Percentiles rank a stretch among this genome's conserved stretches.
Evolutionary conservation across 2,113 vertebrate species (phyloP).

Genomic region (cat (Felis catus)): DNA sequence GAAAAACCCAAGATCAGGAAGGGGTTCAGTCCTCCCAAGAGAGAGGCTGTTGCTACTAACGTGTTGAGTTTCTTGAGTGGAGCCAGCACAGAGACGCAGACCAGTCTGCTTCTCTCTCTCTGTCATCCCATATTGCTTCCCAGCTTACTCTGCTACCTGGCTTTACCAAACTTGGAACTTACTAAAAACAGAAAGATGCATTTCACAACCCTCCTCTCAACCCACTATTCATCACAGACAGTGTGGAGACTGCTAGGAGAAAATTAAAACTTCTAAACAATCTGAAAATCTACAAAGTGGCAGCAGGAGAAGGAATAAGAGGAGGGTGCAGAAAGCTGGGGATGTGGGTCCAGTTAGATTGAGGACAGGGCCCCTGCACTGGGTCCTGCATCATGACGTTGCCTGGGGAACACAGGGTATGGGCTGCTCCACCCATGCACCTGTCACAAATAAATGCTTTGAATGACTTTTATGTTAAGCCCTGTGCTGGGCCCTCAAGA

Average conservation of each 20-base stretch:
- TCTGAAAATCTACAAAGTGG: constrained; percentile 32
- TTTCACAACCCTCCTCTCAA: not conserved
- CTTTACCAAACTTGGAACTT: constrained; percentile 17
- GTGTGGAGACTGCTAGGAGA: not conserved
- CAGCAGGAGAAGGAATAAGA: not conserved
- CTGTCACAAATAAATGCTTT: not conserved
- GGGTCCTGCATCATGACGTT: not conserved
- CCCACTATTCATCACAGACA: not conserved
- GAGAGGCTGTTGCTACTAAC: too few species aligned
- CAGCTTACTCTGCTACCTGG: not conserved
- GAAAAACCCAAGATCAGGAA: not conserved
- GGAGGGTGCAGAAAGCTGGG: not conserved
- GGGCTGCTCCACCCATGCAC: not conserved
- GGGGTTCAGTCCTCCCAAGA: too few species aligned
- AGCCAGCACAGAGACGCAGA: not conserved
- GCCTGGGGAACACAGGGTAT: not conserved
- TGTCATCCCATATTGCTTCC: not conserved
- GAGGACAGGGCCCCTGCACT: not conserved
- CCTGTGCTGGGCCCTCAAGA: not conserved
- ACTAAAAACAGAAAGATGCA: not conserved
- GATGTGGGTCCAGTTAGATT: not conserved
- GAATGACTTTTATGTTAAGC: not conserved
- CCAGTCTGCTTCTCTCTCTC: not conserved
- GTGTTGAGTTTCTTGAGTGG: not conserved
- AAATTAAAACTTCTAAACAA: constrained; percentile 30